phyloP scores from a whole-genome alignment of 2,797 vertebrate genomes.

The Aplochiton taeniatus region DNA sequence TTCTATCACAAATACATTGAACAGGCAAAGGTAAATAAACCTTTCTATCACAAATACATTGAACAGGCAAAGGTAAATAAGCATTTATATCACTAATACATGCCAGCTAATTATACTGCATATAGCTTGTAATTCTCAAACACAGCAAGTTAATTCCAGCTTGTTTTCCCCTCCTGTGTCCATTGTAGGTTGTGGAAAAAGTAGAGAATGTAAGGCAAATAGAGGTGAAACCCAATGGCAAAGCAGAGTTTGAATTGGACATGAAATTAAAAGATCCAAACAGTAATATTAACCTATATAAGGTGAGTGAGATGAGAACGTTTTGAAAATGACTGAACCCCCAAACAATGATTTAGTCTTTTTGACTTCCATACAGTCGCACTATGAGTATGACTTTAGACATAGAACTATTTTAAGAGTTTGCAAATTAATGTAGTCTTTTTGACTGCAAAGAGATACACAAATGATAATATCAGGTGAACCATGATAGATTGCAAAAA shows the following conservation, averaged over 20 bases:
- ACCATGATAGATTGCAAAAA: too few species aligned
- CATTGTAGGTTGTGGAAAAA: conserved; percentile 72
- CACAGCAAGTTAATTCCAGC: background rate
- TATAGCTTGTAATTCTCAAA: background rate
- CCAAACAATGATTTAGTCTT: background rate
- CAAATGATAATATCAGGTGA: too few species aligned
- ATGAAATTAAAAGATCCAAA: conserved; percentile 78
- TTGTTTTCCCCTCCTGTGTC: background rate
- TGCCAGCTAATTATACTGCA: background rate
- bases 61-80: conserved; percentile 79
- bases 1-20: too few species aligned
- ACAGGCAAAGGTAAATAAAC: too few species aligned
- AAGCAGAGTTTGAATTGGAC: conserved; percentile 81
- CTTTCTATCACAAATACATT: too few species aligned
- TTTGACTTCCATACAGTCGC: too few species aligned
- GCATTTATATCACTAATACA: too few species aligned
- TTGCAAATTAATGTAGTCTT: too few species aligned
- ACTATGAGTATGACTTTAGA: too few species aligned
- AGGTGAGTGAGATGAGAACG: conserved; percentile 72
- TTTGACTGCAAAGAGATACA: too few species aligned
- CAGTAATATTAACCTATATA: conserved; percentile 82
- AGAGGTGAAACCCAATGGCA: conserved; percentile 75
- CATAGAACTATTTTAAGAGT: too few species aligned
- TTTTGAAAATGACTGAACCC: background rate
- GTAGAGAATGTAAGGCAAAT: conserved; percentile 81